These are phyloP conservation scores for Halocaridina rubra DNA, from an alignment of 2,888 invertebrate genomes.

Conservation along the genomic window DNA sequence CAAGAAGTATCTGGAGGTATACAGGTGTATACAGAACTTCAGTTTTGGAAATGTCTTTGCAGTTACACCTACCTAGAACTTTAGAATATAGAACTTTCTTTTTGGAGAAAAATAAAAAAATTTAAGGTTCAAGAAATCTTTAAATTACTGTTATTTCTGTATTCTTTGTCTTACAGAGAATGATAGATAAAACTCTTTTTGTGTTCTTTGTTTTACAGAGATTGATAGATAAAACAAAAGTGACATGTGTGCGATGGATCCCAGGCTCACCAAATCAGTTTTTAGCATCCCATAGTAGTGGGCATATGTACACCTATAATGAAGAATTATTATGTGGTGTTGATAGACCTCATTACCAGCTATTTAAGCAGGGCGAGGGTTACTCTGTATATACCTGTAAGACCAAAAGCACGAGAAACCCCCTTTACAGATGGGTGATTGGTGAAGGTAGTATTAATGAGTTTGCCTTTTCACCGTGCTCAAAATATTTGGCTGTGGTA, in stretches of 20 bases:
- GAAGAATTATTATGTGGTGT: slow-evolving; percentile 93
- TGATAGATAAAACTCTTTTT: too few relatives aligned
- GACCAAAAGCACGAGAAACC: slow-evolving; percentile 95
- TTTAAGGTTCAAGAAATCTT: too few relatives aligned
- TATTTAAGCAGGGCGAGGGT: slow-evolving; percentile 93
- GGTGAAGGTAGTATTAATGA: slow-evolving; percentile 93
- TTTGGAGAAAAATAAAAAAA: too few relatives aligned
- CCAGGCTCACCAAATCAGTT: slow-evolving; percentile 95
- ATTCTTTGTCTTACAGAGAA: too few relatives aligned
- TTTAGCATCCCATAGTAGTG: slow-evolving; percentile 93
- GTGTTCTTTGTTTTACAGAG: slow-evolving; percentile 83
- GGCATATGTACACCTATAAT: slow-evolving; percentile 97
- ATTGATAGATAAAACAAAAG: slow-evolving; percentile 91
- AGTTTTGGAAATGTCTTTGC: too few relatives aligned
- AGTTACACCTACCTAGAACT: too few relatives aligned
- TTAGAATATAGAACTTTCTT: too few relatives aligned
- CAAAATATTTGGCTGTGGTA: slow-evolving; percentile 90
- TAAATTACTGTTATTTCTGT: too few relatives aligned
- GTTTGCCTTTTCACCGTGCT: slow-evolving; percentile 96
- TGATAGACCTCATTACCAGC: slow-evolving; percentile 92
- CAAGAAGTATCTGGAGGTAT: too few relatives aligned
- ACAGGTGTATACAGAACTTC: too few relatives aligned
- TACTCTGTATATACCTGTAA: slow-evolving; percentile 95
- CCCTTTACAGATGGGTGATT: slow-evolving; percentile 87
- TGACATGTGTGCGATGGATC: slow-evolving; percentile 98